A percentile compares a stretch with the other conserved stretches of the same genome.
Evolutionary conservation across 2,113 vertebrate species (phyloP).

Genomic region (Brevimyrus niger): DNA sequence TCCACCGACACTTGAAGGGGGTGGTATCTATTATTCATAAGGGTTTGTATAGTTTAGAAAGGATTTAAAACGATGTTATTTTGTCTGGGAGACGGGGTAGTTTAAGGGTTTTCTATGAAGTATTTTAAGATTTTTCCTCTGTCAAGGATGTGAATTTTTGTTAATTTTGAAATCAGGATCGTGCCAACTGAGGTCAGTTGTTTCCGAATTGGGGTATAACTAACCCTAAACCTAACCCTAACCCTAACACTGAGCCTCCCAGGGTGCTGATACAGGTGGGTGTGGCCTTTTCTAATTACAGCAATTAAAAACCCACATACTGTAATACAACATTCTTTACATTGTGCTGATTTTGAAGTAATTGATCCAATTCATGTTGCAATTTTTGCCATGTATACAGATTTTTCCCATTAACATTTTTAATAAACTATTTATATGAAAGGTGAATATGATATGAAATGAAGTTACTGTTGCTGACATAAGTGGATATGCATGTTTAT

Average conservation of each 20-base stretch:
- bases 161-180: neutral
- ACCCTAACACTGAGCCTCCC: neutral
- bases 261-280: neutral
- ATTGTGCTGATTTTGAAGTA: neutral
- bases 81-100: neutral
- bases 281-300: neutral
- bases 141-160: neutral
- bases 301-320: neutral
- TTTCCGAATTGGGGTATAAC: neutral
- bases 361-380: neutral
- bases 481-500: neutral
- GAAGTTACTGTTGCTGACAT: neutral
- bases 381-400: neutral
- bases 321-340: neutral
- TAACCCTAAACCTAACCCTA: too few relatives aligned
- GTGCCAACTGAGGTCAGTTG: neutral
- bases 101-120: neutral
- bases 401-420: neutral
- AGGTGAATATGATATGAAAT: neutral
- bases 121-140: neutral
- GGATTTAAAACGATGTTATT: neutral
- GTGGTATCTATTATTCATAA: neutral
- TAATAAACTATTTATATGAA: neutral
- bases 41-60: neutral
- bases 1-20: neutral